Conservation (phyloP, 2,113 vertebrate species). For the Redunca redunca region DNA sequence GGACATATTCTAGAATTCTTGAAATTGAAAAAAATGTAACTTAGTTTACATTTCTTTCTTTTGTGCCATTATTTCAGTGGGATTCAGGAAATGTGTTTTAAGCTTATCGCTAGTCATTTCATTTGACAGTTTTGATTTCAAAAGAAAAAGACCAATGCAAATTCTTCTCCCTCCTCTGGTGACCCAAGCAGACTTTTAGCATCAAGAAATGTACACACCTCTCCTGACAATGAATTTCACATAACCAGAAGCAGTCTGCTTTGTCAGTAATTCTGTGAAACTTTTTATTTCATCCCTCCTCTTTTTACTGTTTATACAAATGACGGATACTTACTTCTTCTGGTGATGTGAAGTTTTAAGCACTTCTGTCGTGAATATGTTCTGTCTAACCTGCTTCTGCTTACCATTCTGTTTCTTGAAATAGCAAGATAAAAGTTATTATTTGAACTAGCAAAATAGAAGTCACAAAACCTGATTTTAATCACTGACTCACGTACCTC, state of each 20-base stretch:
- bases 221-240: neutral
- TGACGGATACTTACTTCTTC: neutral
- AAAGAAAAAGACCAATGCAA: neutral
- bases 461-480: neutral
- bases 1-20: neutral
- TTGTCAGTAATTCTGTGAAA: neutral
- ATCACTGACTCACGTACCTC: neutral
- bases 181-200: neutral
- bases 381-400: neutral
- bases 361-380: neutral
- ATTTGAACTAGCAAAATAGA: neutral
- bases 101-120: neutral
- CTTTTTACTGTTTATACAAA: neutral
- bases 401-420: neutral
- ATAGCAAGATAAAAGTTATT: neutral
- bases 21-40: slow-evolving; percentile 6
- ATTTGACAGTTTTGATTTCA: slow-evolving; percentile 38
- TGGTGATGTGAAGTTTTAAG: neutral
- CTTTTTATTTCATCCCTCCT: neutral
- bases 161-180: neutral
- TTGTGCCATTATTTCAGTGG: neutral
- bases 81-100: neutral
- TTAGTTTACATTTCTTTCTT: neutral
- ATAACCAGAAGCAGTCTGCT: neutral
- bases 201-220: neutral